Percentiles rank a stretch among this genome's conserved stretches.
These are phyloP conservation scores for Vireo griseus DNA, from an alignment of 2,797 vertebrate genomes.

Conservation along the genomic window DNA sequence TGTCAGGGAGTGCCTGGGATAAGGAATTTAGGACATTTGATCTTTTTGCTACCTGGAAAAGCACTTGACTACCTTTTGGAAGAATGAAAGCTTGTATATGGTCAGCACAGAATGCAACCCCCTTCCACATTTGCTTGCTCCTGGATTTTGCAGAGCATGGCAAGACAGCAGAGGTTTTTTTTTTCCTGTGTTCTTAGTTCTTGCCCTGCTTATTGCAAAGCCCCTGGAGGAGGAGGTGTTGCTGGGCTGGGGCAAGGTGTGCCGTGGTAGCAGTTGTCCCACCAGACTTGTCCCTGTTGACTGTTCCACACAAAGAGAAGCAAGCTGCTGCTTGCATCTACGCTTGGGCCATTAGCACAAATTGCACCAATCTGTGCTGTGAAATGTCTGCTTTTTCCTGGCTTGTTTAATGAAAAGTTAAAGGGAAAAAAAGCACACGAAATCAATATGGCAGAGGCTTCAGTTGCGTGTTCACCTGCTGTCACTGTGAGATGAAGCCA, in stretches of 20 bases:
- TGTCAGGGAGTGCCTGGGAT: background rate
- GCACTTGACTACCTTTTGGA: background rate
- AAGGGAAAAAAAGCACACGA: background rate
- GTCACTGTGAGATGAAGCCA: background rate
- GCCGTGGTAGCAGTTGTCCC: background rate
- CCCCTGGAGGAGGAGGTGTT: background rate
- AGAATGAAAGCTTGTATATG: fast-evolving
- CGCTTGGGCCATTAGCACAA: background rate
- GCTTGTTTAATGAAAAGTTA: slow-evolving; percentile 4
- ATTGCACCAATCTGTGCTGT: slow-evolving; percentile 11
- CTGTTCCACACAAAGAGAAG: background rate
- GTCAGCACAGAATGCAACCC: background rate
- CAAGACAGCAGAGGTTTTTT: background rate
- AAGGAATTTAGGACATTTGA: background rate
- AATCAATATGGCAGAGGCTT: slow-evolving; percentile 5
- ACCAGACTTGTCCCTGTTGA: background rate
- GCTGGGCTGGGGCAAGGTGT: background rate
- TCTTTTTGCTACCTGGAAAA: background rate
- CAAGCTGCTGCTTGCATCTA: background rate
- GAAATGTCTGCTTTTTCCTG: slow-evolving; percentile 25
- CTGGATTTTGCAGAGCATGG: background rate
- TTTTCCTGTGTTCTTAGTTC: background rate
- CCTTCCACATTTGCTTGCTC: background rate
- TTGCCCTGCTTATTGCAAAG: fast-evolving
- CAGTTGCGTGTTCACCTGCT: background rate